Percentiles rank a stretch among this genome's conserved stretches.
Conservation (phyloP, 2,888 invertebrate genomes). For the Amphimallon solstitiale region DNA sequence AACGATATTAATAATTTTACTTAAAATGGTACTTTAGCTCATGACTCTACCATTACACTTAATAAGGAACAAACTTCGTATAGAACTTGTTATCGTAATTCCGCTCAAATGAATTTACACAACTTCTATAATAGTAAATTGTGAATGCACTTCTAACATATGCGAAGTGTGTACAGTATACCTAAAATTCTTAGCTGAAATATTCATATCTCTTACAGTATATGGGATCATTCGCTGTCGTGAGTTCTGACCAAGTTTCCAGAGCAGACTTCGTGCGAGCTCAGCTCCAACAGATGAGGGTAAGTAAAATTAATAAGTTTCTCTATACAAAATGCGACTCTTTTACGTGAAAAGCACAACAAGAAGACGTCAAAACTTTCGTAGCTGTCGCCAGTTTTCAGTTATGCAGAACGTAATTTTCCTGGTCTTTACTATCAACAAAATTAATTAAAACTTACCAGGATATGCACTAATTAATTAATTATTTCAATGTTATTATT, state of each 20-base stretch:
- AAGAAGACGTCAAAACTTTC: conserved; percentile 14
- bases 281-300: conserved; percentile 72
- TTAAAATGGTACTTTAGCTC: no score
- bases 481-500: background rate
- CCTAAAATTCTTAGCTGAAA: conserved; percentile 4
- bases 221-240: conserved; percentile 82
- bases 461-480: conserved; percentile 12
- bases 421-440: conserved; percentile 18
- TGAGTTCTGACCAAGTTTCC: conserved; percentile 72
- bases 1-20: no score
- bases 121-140: background rate
- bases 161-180: background rate
- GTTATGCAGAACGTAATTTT: conserved; percentile 25
- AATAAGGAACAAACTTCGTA: no score
- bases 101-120: no score
- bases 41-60: no score
- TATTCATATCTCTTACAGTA: conserved; percentile 68
- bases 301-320: conserved; percentile 56
- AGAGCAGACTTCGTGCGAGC: conserved; percentile 73
- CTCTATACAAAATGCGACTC: conserved; percentile 27
- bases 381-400: conserved; percentile 19
- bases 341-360: conserved; percentile 1
- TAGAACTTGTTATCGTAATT: no score
- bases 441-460: conserved; percentile 27
- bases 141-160: conserved; percentile 5